Percentiles rank a stretch among this genome's conserved stretches.
phyloP scores from a whole-genome alignment of 2,797 vertebrate genomes.

The Coracias cyanogaster region DNA sequence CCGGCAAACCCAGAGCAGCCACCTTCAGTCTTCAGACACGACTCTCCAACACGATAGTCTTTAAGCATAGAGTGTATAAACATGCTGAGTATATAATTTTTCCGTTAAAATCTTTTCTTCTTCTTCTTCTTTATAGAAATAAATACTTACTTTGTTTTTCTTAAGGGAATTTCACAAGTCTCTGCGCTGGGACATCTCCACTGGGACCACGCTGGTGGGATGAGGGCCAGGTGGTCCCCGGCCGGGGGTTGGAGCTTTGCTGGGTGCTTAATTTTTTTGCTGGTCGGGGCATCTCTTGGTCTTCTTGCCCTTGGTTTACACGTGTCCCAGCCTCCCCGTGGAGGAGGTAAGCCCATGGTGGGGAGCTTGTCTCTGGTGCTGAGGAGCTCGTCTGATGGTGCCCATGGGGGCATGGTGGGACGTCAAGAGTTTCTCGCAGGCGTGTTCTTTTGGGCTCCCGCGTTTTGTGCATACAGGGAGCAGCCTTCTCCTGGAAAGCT shows the following conservation, averaged over 20 bases:
- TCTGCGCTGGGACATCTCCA: neutral
- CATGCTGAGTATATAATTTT: constrained; percentile 71
- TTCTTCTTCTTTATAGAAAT: constrained; percentile 57
- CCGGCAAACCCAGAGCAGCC: neutral
- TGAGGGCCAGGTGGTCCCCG: rapidly evolving
- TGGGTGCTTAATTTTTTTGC: constrained; percentile 21
- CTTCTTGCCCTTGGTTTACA: neutral
- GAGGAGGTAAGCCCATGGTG: neutral
- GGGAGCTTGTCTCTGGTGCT: rapidly evolving
- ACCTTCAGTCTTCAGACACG: neutral
- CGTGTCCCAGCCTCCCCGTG: neutral
- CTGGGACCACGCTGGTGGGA: neutral
- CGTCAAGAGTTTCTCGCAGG: rapidly evolving
- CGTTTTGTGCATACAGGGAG: neutral
- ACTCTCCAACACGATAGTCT: neutral
- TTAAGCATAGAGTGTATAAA: constrained; percentile 45
- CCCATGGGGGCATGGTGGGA: neutral
- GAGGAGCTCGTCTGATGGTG: neutral
- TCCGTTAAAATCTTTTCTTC: constrained; percentile 54
- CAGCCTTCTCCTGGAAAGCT: neutral
- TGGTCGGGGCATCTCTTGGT: constrained; percentile 22
- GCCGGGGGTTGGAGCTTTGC: neutral
- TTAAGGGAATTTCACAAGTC: neutral
- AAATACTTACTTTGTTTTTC: constrained; percentile 42
- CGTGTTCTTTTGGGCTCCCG: neutral